Evolutionary conservation across 2,797 vertebrate genomes (phyloP), one percentile per base, ranked within the genome.

Genomic region (Chanos chanos): DNA sequence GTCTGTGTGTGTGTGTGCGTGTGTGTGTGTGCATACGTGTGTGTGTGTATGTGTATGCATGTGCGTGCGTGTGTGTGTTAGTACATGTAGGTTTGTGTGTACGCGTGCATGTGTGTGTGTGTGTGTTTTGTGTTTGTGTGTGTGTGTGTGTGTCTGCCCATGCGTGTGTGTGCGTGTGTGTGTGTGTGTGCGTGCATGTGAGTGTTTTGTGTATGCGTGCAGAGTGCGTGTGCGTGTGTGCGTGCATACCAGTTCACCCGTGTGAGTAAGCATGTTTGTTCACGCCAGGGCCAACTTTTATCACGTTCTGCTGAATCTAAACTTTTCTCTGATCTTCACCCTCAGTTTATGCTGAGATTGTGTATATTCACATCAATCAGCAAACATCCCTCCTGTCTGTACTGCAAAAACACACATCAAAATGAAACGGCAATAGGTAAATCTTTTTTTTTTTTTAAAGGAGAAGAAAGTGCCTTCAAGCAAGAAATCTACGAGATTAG

Each of bases 341-440:
- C 18, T 7, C 61, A 78, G 68, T 83, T 86, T 80, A 76, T 84
- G 82, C 85, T 83, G 82, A 85, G 82, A 80, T 80, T 82, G 80
- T 80, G 73, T 81, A 86, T 84, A 82, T 81, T 77, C 73, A 82
- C 81, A 87, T 84, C 85, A 82, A 81, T 83, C 81, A 77, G 62
- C 43, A 58, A 55, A 56, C 49, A 52, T 61, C 45, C 44, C n/a
- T 44, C 60, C 53, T 61, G 30, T 51, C 7, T 62, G 31, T 36
- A 33, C 57, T 66, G 19, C 53, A 61, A 37, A 64, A 57, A 21
- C 39, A 50, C 68, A 44, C 57, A 71, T 71, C 71, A 49, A 64
- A 60, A 64, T 70, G 60, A 68, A 68, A 68, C 40, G 43, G 40
- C 40, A 21, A 28, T 5, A 21, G n/a, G n/a, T n/a, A n/a, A n/a